These are phyloP conservation scores for Egretta garzetta DNA, from an alignment of 2,113 vertebrate species.

Conservation along the genomic window DNA sequence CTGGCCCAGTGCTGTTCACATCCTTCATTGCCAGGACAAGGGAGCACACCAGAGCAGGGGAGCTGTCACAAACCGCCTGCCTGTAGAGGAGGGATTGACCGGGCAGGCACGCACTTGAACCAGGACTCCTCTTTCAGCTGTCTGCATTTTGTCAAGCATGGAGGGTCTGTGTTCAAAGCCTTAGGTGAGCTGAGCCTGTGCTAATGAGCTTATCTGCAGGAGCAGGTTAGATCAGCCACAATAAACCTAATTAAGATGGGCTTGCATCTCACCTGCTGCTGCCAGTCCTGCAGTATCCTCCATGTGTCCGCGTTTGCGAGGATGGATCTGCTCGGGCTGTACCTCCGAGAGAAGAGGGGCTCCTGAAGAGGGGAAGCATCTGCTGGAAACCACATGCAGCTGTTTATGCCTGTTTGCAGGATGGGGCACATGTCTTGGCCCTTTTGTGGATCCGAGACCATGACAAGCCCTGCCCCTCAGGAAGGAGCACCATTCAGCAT, in stretches of 20 bases:
- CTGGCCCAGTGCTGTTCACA: neutral
- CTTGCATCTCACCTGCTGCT: neutral
- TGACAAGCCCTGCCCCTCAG: neutral
- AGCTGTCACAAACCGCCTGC: rapidly evolving
- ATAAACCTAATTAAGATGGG: neutral
- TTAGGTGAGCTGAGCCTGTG: neutral
- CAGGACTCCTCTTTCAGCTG: neutral
- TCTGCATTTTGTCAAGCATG: neutral
- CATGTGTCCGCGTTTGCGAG: neutral
- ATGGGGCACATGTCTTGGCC: rapidly evolving
- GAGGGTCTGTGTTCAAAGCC: neutral
- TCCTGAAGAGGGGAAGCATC: neutral
- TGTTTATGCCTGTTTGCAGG: neutral
- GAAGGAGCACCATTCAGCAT: neutral
- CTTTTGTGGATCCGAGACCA: neutral
- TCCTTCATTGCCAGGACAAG: neutral
- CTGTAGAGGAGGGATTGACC: neutral
- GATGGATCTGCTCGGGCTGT: neutral
- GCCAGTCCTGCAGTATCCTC: neutral
- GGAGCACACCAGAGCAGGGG: rapidly evolving
- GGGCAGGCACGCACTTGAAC: neutral
- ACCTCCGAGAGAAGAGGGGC: neutral
- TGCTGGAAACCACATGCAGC: neutral
- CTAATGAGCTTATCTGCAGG: neutral
- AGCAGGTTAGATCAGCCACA: neutral